Evolutionary conservation across 2,888 invertebrate species (phyloP).

Genomic region (Diachrysia chrysitis): DNA sequence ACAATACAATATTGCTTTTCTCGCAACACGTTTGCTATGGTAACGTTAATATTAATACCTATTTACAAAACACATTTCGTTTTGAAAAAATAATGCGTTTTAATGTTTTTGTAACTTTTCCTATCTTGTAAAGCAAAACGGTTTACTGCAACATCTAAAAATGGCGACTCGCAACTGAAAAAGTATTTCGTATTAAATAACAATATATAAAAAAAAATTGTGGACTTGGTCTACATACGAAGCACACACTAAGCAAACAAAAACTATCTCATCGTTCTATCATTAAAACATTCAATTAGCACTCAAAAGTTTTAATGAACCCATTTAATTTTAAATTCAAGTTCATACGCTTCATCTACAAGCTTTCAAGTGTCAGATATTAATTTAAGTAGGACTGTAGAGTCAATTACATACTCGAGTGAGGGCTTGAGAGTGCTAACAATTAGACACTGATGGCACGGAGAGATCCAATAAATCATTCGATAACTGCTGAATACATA

Average conservation of each 20-base stretch:
- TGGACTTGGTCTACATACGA: too few species aligned
- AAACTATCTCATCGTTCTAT: background rate
- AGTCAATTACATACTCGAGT: slow-evolving; percentile 3
- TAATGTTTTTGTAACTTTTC: background rate
- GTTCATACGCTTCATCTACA: background rate
- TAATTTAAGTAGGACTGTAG: slow-evolving; percentile 3
- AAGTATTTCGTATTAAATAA: too few species aligned
- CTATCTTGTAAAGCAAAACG: too few species aligned
- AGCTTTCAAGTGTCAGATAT: background rate
- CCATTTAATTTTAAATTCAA: background rate
- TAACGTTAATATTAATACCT: slow-evolving; percentile 56
- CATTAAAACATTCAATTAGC: background rate
- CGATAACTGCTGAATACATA: background rate
- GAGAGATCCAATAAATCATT: slow-evolving; percentile 1
- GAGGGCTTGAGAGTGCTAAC: background rate
- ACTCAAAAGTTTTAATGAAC: background rate
- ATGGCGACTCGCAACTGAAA: too few species aligned
- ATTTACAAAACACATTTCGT: slow-evolving; percentile 49
- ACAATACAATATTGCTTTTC: slow-evolving; percentile 71
- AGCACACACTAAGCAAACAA: background rate
- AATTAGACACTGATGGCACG: background rate
- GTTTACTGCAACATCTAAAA: too few species aligned
- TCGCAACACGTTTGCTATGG: slow-evolving; percentile 53
- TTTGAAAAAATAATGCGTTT: slow-evolving; percentile 5
- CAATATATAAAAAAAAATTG: too few species aligned